Evolutionary conservation across 2,888 invertebrate species (phyloP).

Genomic region (Itoplectis maculator): DNA sequence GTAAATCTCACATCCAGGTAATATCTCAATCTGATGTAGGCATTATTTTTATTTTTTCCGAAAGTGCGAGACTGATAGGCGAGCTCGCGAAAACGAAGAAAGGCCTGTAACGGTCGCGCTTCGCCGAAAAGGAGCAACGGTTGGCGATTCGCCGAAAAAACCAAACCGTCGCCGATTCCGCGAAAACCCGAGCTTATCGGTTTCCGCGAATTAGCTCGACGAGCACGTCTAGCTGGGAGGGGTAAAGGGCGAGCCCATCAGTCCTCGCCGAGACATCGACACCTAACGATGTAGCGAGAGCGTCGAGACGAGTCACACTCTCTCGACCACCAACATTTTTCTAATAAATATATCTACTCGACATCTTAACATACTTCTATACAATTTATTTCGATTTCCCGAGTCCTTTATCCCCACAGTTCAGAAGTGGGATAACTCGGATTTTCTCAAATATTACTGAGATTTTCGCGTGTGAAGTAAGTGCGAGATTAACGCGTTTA

Average conservation of each 20-base stretch:
- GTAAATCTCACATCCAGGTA: no score
- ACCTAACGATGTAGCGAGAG: not conserved
- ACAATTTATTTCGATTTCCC: not conserved
- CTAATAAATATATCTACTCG: no score
- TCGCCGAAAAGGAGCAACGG: not conserved
- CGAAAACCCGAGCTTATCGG: not conserved
- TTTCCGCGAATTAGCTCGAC: not conserved
- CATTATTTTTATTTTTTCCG: no score
- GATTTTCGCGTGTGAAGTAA: not conserved
- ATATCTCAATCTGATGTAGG: no score
- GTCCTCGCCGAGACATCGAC: not conserved
- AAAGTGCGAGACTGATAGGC: conserved; percentile 60
- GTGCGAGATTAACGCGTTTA: conserved; percentile 21
- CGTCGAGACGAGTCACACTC: conserved; percentile 7
- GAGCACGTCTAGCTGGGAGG: not conserved
- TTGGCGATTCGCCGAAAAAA: not conserved
- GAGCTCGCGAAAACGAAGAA: not conserved
- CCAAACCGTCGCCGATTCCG: not conserved
- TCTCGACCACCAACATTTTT: no score
- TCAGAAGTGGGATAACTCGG: not conserved
- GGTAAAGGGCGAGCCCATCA: not conserved
- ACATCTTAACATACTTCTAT: no score
- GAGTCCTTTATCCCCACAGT: not conserved
- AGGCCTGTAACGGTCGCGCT: not conserved
- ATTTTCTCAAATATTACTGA: not conserved